Base-by-base conservation (phyloP, 2,888 invertebrate species). In the Thera obeliscata region DNA sequence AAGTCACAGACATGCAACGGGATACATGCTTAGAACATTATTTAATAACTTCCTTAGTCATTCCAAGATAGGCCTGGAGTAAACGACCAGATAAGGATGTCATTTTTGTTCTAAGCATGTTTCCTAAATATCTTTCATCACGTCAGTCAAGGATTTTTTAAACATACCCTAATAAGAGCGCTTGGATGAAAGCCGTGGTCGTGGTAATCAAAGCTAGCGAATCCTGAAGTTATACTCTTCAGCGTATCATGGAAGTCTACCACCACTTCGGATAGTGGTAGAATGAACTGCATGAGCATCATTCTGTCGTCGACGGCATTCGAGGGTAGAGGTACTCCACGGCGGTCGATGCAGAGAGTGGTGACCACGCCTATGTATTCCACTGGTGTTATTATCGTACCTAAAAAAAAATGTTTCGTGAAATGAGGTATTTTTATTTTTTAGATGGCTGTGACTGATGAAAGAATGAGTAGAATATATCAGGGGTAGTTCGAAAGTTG, bases 201-300 rank as follows among this genome's bases (percentile, higher is more conserved):
- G 87, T 98, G 98, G 82, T 98, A 98, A 87, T 98, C 98, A 84
- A 98, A 98, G 84, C 98, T 98, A 1, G 98, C 99, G 91, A 98
- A 99, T 43, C 99, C 99, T 0, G 98, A 98, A 2, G 97, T 97
- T 22, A 98, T 79, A 11, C 97, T 96, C 88, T 99, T 99, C 2
- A 99, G 91, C 3, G 95, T 94, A 84, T 99, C 99, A 83, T 98
- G 98, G 87, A 99, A 99, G 87, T 99, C 99, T 7, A 98, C 90
- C 11, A 99, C 96, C 38, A 99, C 97, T 94, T 99, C 99, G 77
- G 97, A 97, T 5, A 99, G 91, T 0, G 99, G 99, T 61, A 99
- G 88, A 49, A 96, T 90, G 81, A 96, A 98, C 78, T 97, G 96
- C 83, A 99, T 85, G 91, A 99, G 94, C 0, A 98, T 93, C 83